Percentiles rank a stretch among this genome's conserved stretches.
These are phyloP conservation scores for Limonius californicus DNA, from an alignment of 1,140 invertebrate genomes.

Conservation along the genomic window DNA sequence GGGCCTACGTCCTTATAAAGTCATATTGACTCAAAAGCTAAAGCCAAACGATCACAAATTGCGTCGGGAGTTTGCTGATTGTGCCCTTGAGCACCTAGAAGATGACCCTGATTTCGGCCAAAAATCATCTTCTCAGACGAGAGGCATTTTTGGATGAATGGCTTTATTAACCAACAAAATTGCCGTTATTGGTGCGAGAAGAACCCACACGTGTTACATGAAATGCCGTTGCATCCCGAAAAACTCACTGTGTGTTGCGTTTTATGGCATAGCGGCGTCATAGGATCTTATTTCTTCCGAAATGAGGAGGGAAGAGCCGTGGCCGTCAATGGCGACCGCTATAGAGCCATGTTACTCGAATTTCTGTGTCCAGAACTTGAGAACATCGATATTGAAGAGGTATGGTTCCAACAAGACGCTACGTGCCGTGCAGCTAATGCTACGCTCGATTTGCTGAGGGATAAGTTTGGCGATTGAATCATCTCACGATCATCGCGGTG, in stretches of 20 bases:
- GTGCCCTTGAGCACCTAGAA: too few species aligned
- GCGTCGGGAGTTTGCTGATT: too few species aligned
- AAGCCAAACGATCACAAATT: too few species aligned
- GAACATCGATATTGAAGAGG: constrained; percentile 26
- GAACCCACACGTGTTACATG: too few species aligned
- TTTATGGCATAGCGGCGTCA: constrained; percentile 13
- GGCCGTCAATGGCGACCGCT: constrained; percentile 10
- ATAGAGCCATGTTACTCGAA: constrained; percentile 24
- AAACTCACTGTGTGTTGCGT: neutral
- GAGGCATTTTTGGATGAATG: too few species aligned
- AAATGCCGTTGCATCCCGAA: too few species aligned
- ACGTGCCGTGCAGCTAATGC: constrained; percentile 25
- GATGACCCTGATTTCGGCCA: too few species aligned
- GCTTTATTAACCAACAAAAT: too few species aligned
- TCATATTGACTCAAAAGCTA: too few species aligned
- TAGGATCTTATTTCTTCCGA: constrained; percentile 2
- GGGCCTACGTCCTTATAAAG: too few species aligned
- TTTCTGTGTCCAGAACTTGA: constrained; percentile 26
- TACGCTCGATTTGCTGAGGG: constrained; percentile 23
- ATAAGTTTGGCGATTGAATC: constrained; percentile 13
- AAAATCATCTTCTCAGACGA: too few species aligned
- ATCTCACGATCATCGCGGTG: neutral
- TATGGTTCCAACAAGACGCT: constrained; percentile 36
- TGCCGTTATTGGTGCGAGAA: too few species aligned
- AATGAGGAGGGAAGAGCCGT: neutral